Evolutionary conservation across 2,888 invertebrate species (phyloP).

Genomic region (Conchocele bisecta): DNA sequence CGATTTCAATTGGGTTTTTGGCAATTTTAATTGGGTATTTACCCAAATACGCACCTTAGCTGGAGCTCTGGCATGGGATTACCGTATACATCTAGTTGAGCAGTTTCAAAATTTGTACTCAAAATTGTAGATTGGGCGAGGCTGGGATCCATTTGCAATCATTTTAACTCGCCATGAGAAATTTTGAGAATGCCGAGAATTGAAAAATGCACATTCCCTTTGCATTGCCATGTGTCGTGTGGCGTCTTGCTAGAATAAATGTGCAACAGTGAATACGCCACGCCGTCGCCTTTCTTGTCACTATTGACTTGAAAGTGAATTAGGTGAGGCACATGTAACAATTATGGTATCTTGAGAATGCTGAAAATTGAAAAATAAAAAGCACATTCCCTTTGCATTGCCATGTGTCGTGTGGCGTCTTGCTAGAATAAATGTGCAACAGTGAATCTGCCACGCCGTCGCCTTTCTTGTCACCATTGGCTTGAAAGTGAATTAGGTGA

Average conservation of each 20-base stretch:
- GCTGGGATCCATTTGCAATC: too few relatives aligned
- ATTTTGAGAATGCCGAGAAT: too few relatives aligned
- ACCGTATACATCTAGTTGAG: too few relatives aligned
- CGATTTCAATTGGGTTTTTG: too few relatives aligned
- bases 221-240: background rate
- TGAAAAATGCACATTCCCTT: conserved; percentile 12
- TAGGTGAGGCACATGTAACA: conserved; percentile 30
- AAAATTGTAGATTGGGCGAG: too few relatives aligned
- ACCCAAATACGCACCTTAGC: too few relatives aligned
- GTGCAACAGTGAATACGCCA: conserved; percentile 55
- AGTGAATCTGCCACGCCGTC: conserved; percentile 24
- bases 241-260: conserved; percentile 28
- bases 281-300: conserved; percentile 61
- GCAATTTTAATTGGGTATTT: too few relatives aligned
- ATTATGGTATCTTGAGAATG: background rate
- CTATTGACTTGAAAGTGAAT: conserved; percentile 52
- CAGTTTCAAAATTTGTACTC: too few relatives aligned
- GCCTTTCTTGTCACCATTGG: conserved; percentile 26
- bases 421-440: conserved; percentile 42
- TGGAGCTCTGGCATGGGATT: too few relatives aligned
- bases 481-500: conserved; percentile 33
- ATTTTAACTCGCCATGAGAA: too few relatives aligned
- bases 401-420: background rate
- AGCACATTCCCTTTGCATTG: conserved; percentile 7
- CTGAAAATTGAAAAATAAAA: background rate